Evolutionary conservation across 2,797 vertebrate genomes (phyloP).

Genomic region (Myotis daubentonii): DNA sequence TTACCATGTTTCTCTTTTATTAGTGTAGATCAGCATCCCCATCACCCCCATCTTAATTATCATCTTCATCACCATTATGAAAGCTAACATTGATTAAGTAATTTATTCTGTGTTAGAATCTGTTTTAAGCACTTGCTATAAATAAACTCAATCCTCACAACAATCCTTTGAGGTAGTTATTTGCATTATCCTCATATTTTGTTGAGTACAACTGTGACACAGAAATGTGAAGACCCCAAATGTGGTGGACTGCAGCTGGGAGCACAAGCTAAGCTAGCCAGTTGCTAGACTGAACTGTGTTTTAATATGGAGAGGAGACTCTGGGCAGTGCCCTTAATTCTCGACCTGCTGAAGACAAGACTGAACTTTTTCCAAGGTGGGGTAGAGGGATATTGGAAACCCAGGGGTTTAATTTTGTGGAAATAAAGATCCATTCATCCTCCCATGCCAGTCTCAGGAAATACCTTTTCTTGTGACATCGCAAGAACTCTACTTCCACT

Average conservation of each 20-base stretch:
- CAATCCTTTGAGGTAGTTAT: background rate
- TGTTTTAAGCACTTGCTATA: background rate
- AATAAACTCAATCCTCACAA: background rate
- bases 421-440: background rate
- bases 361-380: no score
- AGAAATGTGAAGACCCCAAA: background rate
- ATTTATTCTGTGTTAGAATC: background rate
- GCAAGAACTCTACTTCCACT: background rate
- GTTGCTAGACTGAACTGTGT: no score
- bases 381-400: background rate
- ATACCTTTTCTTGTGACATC: background rate
- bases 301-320: no score
- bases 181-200: background rate
- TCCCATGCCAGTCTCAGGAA: background rate
- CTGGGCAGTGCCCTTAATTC: no score
- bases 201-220: background rate
- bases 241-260: no score
- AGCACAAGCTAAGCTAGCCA: no score
- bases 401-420: background rate
- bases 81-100: background rate
- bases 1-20: no score
- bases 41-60: background rate
- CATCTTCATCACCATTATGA: background rate
- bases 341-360: no score
- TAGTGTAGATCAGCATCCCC: background rate